These are phyloP conservation scores for Hypsibius dujardini DNA, from an alignment of 1,140 invertebrate species.

Conservation along the genomic window DNA sequence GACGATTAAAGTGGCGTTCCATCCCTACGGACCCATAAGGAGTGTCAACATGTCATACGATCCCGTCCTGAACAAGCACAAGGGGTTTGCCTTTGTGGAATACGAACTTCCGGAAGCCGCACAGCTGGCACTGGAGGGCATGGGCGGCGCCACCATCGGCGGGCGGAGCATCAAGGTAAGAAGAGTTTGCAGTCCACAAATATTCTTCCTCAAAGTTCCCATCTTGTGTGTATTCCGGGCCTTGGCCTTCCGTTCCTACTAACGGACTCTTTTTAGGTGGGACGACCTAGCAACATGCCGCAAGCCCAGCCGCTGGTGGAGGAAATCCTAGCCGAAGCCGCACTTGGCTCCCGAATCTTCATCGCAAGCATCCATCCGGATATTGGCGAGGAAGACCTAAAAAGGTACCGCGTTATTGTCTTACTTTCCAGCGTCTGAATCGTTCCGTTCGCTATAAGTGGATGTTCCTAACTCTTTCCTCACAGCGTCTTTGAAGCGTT, in stretches of 20 bases:
- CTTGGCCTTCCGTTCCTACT: too few species aligned
- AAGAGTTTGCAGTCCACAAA: slow-evolving; percentile 8
- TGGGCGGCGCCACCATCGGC: slow-evolving; percentile 98
- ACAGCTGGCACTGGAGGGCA: slow-evolving; percentile 89
- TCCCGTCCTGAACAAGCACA: slow-evolving; percentile 95
- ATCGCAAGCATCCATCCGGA: slow-evolving; percentile 93
- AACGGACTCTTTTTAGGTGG: slow-evolving; percentile 42
- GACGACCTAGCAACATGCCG: slow-evolving; percentile 93
- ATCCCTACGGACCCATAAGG: slow-evolving; percentile 96
- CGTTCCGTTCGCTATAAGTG: neutral
- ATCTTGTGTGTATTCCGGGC: slow-evolving; percentile 11
- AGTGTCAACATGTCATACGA: slow-evolving; percentile 99
- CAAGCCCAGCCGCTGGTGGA: slow-evolving; percentile 97
- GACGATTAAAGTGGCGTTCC: slow-evolving; percentile 88
- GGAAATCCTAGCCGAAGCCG: slow-evolving; percentile 92
- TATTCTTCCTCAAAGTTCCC: neutral
- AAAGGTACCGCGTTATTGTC: slow-evolving; percentile 44
- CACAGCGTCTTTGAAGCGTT: slow-evolving; percentile 93
- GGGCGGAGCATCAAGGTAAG: slow-evolving; percentile 70
- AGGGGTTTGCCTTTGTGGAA: slow-evolving; percentile 98
- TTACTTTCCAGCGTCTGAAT: slow-evolving; percentile 21
- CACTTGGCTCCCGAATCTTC: slow-evolving; percentile 91
- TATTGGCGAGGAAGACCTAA: slow-evolving; percentile 87
- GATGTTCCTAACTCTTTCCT: slow-evolving; percentile 21
- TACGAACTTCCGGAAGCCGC: slow-evolving; percentile 99